A percentile compares a stretch with the other conserved stretches of the same genome.
Evolutionary conservation across 2,888 invertebrate species (phyloP).

Genomic region (Phengaris alcon): DNA sequence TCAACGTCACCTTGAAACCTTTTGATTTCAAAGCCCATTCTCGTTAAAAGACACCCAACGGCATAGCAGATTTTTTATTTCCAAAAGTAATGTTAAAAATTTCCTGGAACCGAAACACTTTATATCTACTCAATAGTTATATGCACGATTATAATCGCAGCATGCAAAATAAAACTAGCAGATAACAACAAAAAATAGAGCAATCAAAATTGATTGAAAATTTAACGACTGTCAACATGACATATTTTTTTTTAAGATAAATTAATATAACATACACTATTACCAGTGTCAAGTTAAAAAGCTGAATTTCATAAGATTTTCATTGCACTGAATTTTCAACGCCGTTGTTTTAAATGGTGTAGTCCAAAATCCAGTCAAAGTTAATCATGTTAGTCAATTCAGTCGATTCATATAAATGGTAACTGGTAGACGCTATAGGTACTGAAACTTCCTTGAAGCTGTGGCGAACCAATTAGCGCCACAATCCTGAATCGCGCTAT

Average conservation of each 20-base stretch:
- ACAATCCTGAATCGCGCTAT: too few relatives aligned
- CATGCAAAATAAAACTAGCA: slow-evolving; percentile 21
- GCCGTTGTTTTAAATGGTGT: too few relatives aligned
- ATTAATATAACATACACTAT: too few relatives aligned
- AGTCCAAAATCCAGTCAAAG: too few relatives aligned
- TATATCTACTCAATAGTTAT: background rate
- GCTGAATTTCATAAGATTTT: too few relatives aligned
- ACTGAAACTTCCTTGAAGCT: too few relatives aligned
- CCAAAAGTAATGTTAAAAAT: background rate
- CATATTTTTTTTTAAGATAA: background rate
- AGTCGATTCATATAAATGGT: too few relatives aligned
- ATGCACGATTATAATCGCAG: background rate
- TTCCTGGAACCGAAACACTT: background rate
- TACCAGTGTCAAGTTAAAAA: too few relatives aligned
- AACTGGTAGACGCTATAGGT: too few relatives aligned
- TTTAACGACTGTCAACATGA: background rate
- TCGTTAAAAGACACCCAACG: slow-evolving; percentile 39
- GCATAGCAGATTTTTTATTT: slow-evolving; percentile 7
- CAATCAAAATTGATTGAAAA: slow-evolving; percentile 13
- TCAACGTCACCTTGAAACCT: slow-evolving; percentile 97
- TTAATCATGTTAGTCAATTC: too few relatives aligned
- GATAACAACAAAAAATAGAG: slow-evolving; percentile 25
- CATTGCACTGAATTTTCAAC: too few relatives aligned
- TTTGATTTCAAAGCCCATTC: slow-evolving; percentile 96
- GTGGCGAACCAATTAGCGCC: too few relatives aligned